Evolutionary conservation across 92 coral and sea anemone species (phyloP).

Genomic region (Zoanthus solanderi): DNA sequence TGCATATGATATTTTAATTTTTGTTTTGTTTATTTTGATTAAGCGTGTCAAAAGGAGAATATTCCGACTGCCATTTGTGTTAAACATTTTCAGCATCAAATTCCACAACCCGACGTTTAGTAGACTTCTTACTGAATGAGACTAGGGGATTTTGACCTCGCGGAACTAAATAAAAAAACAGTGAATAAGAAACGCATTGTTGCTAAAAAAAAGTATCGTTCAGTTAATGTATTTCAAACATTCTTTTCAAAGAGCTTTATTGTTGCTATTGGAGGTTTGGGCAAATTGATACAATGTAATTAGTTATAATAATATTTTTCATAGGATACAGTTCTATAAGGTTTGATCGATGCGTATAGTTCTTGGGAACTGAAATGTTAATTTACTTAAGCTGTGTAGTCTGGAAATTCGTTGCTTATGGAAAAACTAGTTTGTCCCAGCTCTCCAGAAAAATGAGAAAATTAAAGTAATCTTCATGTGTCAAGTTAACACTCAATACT

Average conservation of each 20-base stretch:
- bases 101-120: background rate
- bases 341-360: background rate
- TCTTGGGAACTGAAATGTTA: background rate
- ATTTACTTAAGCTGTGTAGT: background rate
- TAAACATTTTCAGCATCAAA: background rate
- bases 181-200: background rate
- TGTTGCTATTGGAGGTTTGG: conserved; percentile 16
- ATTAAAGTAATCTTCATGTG: background rate
- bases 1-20: background rate
- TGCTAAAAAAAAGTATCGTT: background rate
- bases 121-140: background rate
- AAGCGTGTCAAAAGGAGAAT: background rate
- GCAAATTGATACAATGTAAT: background rate
- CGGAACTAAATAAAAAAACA: background rate
- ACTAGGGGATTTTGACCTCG: background rate
- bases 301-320: background rate
- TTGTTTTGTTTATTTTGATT: background rate
- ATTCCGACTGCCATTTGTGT: background rate
- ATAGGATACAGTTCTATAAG: background rate
- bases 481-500: background rate
- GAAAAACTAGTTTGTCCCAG: background rate
- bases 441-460: background rate
- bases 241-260: background rate
- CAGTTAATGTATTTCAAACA: background rate
- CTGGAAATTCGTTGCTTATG: background rate